These are phyloP conservation scores for Seriola aureovittata DNA, from an alignment of 2,113 vertebrate genomes.

Conservation along the genomic window DNA sequence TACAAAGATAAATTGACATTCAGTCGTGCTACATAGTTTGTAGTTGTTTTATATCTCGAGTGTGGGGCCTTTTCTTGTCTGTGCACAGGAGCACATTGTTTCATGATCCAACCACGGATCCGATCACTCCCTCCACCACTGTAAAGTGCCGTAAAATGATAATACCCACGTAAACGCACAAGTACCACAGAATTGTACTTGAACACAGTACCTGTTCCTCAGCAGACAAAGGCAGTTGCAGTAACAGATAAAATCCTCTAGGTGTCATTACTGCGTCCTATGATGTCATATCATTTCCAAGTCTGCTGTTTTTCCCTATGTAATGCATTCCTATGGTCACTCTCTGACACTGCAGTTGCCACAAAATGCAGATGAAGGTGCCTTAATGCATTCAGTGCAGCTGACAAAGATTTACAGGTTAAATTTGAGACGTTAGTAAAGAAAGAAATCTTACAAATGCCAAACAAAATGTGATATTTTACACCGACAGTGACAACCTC, in stretches of 20 bases:
- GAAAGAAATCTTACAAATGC: background rate
- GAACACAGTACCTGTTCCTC: background rate
- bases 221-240: conserved; percentile 61
- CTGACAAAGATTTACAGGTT: background rate
- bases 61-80: background rate
- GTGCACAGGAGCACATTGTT: background rate
- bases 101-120: background rate
- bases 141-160: background rate
- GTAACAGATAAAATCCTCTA: conserved; percentile 54
- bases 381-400: background rate
- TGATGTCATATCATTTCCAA: conserved; percentile 68
- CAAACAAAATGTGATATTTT: conserved; percentile 3
- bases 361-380: conserved; percentile 15
- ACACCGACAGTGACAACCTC: background rate
- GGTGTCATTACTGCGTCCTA: conserved; percentile 73
- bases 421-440: background rate
- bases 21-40: no score
- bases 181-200: background rate
- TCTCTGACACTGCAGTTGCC: conserved; percentile 61
- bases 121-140: background rate
- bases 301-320: conserved; percentile 60
- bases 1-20: background rate
- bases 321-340: conserved; percentile 43
- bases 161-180: background rate
- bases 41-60: background rate